Conservation (phyloP, 1,140 invertebrate species). For the Aricia agestis region DNA sequence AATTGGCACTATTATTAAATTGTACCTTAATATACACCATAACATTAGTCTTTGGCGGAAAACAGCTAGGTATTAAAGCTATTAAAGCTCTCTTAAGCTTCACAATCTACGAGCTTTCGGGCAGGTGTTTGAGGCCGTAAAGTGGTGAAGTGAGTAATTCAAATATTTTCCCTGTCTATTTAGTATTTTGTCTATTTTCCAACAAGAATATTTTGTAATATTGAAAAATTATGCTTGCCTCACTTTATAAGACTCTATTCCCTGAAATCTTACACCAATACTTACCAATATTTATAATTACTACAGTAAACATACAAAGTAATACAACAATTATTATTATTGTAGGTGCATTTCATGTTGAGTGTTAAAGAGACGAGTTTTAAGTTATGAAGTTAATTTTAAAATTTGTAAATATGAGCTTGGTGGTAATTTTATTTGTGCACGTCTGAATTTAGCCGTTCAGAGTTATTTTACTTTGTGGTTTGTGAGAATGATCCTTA, state of each 20-base stretch:
- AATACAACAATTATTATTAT: neutral
- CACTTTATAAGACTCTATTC: too few relatives aligned
- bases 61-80: neutral
- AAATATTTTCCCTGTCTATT: neutral
- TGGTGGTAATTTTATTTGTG: neutral
- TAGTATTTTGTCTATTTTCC: too few relatives aligned
- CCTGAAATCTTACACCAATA: too few relatives aligned
- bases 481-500: too few relatives aligned
- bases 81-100: neutral
- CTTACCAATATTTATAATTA: too few relatives aligned
- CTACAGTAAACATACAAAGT: neutral
- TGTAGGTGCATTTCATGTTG: too few relatives aligned
- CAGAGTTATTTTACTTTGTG: too few relatives aligned
- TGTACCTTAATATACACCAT: neutral
- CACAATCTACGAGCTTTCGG: neutral
- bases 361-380: too few relatives aligned
- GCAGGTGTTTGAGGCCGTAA: neutral
- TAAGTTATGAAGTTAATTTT: neutral
- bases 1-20: neutral
- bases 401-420: neutral
- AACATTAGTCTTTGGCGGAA: neutral
- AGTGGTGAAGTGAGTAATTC: neutral
- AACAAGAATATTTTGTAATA: too few relatives aligned
- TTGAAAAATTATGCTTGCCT: too few relatives aligned
- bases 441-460: neutral